These are phyloP conservation scores for Heteractis magnifica DNA, from an alignment of 92 coral and sea anemone species.

Conservation along the genomic window DNA sequence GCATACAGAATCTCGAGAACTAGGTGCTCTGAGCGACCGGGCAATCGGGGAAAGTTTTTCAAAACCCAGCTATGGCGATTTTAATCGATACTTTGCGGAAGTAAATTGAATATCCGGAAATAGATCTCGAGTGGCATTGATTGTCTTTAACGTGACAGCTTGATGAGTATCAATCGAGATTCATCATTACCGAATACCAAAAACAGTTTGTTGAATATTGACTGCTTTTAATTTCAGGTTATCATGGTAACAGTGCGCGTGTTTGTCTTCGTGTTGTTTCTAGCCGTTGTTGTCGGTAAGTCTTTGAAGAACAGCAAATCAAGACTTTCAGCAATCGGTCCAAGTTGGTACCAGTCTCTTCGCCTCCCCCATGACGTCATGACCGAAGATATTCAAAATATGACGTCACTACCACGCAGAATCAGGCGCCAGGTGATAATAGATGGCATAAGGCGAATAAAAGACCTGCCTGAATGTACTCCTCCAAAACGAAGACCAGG, in stretches of 20 bases:
- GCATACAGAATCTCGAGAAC: not conserved
- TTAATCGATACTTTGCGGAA: not conserved
- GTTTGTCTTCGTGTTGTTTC: not conserved
- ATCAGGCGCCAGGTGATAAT: not conserved
- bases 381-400: not conserved
- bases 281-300: slow-evolving; percentile 14
- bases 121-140: not conserved
- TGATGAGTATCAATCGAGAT: not conserved
- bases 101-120: not conserved
- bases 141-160: not conserved
- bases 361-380: not conserved
- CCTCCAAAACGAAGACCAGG: not conserved
- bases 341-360: slow-evolving; percentile 1
- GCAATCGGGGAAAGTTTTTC: not conserved
- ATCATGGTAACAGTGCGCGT: slow-evolving; percentile 23
- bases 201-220: slow-evolving; percentile 2
- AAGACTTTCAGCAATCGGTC: not conserved
- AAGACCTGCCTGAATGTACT: not conserved
- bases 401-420: not conserved
- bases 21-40: not conserved
- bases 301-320: not conserved
- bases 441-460: not conserved
- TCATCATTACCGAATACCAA: not conserved
- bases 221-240: slow-evolving; percentile 1
- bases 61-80: not conserved